Conservation (phyloP, 2,113 vertebrate species). For the Nannospalax galili region DNA sequence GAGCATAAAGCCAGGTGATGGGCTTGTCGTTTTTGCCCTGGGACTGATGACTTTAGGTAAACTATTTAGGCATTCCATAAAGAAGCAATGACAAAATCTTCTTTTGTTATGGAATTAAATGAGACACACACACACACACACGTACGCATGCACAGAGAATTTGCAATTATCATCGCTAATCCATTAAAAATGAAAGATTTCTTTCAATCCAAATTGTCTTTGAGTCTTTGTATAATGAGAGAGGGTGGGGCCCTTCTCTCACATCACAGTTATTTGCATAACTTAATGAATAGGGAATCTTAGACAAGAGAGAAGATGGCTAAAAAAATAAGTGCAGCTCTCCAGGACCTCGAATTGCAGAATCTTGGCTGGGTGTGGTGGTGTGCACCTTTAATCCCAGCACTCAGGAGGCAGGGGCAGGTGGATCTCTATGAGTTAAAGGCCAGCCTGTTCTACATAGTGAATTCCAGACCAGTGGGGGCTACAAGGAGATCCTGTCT, state of each 20-base stretch:
- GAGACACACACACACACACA: neutral
- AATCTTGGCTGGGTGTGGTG: no score
- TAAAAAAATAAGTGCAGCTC: no score
- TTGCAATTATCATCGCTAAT: neutral
- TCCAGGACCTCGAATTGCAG: no score
- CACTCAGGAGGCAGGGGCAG: no score
- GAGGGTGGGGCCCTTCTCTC: neutral
- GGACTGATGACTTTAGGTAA: neutral
- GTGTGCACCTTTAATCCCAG: no score
- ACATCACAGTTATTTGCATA: neutral
- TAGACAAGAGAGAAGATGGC: neutral
- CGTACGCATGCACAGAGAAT: neutral
- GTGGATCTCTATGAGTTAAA: no score
- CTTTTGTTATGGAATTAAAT: neutral
- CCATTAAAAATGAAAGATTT: neutral
- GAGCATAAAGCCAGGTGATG: neutral
- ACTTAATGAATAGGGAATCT: neutral
- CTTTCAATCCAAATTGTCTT: neutral
- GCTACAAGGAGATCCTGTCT: no score
- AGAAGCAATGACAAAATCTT: neutral
- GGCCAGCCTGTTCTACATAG: no score
- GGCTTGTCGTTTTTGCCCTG: neutral
- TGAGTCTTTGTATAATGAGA: neutral
- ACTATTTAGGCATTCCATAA: slow-evolving; percentile 2
- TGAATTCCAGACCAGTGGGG: no score